Percentiles rank a stretch among this genome's conserved stretches.
Conservation (phyloP, 2,888 invertebrate genomes). For the Pycnomerus fuliginosus region DNA sequence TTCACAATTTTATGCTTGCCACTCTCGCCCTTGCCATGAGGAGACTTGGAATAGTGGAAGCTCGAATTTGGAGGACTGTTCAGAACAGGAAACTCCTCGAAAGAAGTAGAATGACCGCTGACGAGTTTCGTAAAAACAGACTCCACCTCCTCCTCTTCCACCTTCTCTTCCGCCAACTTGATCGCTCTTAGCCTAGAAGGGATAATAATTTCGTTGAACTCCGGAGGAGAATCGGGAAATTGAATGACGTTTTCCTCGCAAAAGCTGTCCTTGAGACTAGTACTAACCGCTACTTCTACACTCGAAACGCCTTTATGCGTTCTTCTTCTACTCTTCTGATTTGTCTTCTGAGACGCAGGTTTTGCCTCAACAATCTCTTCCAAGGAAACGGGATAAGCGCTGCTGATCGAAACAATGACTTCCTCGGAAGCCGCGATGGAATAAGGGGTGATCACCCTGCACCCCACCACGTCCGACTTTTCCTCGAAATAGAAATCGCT, state of each 20-base stretch:
- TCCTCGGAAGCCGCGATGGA: conserved; percentile 64
- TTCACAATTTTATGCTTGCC: conserved; percentile 49
- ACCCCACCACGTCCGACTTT: conserved; percentile 61
- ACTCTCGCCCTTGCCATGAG: conserved; percentile 45
- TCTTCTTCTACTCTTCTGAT: conserved; percentile 31
- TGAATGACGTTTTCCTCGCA: conserved; percentile 24
- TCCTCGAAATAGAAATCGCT: conserved; percentile 66
- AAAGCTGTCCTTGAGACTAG: conserved; percentile 11
- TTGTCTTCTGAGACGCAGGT: conserved; percentile 20
- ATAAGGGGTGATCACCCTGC: conserved; percentile 69
- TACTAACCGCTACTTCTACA: conserved; percentile 14
- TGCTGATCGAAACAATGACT: conserved; percentile 52
- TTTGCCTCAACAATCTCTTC: conserved; percentile 46
- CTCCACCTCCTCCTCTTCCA: conserved; percentile 31
- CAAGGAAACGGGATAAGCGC: conserved; percentile 53
- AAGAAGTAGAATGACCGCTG: conserved; percentile 17
- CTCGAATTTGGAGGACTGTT: conserved; percentile 31
- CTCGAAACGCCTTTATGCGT: conserved; percentile 20
- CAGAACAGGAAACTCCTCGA: conserved; percentile 46
- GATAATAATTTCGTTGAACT: conserved; percentile 3
- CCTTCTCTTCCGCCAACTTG: conserved; percentile 35
- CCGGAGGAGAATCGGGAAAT: conserved; percentile 30
- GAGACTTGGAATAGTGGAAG: conserved; percentile 22
- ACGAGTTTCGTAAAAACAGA: conserved; percentile 31
- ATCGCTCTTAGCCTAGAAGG: conserved; percentile 40